Conservation (phyloP, 1,140 invertebrate genomes). For the Pollicipes pollicipes region DNA sequence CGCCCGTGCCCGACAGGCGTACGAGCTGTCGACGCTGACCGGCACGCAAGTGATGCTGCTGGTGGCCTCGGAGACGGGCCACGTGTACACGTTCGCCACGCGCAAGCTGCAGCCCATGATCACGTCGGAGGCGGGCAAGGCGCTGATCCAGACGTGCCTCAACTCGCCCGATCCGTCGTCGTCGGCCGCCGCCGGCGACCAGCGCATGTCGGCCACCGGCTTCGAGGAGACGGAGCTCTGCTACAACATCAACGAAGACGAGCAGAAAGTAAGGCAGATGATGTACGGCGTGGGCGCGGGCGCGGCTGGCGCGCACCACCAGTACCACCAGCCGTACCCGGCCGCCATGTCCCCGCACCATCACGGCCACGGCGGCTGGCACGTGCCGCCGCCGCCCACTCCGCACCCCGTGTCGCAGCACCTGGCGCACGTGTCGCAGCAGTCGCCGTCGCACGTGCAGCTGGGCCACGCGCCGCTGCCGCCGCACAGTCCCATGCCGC, state of each 20-base stretch:
- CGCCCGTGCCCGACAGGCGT: conserved; percentile 52
- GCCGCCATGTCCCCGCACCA: background rate
- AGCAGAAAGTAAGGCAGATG: conserved; percentile 82
- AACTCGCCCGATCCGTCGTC: conserved; percentile 82
- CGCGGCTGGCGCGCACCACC: background rate
- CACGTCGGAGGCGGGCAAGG: conserved; percentile 93
- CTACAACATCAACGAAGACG: conserved; percentile 85
- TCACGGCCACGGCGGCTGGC: background rate
- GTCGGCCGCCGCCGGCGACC: conserved; percentile 39
- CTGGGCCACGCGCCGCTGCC: background rate
- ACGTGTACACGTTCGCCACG: conserved; percentile 99
- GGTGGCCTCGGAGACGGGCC: conserved; percentile 88
- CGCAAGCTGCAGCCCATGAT: conserved; percentile 99
- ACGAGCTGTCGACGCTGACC: conserved; percentile 95
- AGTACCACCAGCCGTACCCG: background rate
- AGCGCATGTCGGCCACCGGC: conserved; percentile 93
- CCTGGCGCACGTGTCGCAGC: background rate
- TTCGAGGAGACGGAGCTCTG: conserved; percentile 97
- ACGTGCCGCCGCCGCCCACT: background rate
- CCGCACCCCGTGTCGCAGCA: background rate
- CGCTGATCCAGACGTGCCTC: conserved; percentile 93
- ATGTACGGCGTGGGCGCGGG: conserved; percentile 38
- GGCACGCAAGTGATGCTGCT: conserved; percentile 97
- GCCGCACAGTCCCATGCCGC: background rate
- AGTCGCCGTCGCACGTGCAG: background rate